A percentile compares a stretch with the other conserved stretches of the same genome.
Conservation (phyloP, 2,113 vertebrate species). For the Plecotus auritus region DNA sequence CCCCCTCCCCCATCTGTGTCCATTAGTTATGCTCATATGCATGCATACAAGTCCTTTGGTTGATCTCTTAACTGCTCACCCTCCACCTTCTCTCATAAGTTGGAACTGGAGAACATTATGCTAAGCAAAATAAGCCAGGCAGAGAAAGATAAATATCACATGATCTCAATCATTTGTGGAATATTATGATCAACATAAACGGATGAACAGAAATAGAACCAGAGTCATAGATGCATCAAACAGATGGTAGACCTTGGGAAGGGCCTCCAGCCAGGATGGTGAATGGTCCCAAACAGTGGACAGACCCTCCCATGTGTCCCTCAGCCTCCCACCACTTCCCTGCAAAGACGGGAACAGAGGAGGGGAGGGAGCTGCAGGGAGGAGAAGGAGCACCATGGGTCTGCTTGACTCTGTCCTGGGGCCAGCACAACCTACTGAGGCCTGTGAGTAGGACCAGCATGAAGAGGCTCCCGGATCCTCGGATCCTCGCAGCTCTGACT, state of each 20-base stretch:
- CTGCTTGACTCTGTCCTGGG: not conserved
- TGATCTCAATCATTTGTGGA: too few species aligned
- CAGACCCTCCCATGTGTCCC: not conserved
- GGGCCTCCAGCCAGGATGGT: not conserved
- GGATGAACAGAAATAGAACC: too few species aligned
- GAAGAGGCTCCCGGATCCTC: not conserved
- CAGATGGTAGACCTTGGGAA: not conserved
- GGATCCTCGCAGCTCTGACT: not conserved
- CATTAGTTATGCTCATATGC: too few species aligned
- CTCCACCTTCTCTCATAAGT: too few species aligned
- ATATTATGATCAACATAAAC: too few species aligned
- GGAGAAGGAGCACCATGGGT: fast-evolving
- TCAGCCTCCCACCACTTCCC: not conserved
- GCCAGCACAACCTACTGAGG: not conserved
- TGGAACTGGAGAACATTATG: too few species aligned
- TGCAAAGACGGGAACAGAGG: not conserved
- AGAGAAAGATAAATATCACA: too few species aligned
- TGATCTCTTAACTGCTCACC: too few species aligned
- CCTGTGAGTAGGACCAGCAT: not conserved
- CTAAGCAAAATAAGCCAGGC: too few species aligned
- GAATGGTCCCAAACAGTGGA: not conserved
- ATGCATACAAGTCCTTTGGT: too few species aligned
- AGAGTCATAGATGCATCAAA: too few species aligned
- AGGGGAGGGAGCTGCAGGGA: not conserved
- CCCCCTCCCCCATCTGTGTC: too few species aligned